phyloP scores from a whole-genome alignment of 2,888 invertebrate genomes.

The Dasysyrphus tricinctus region DNA sequence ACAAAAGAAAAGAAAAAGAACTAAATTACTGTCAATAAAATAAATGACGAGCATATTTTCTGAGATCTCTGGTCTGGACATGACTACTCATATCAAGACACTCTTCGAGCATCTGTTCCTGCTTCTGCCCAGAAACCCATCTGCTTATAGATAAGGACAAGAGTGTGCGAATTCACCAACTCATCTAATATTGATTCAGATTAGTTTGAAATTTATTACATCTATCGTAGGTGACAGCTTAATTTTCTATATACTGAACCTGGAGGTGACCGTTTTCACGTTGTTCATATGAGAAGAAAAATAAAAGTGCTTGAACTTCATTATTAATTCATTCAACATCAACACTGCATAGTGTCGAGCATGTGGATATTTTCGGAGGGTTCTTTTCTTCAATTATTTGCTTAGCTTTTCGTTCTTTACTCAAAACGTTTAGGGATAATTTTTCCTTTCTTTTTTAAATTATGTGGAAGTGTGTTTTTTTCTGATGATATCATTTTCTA shows the following conservation, averaged over 20 bases:
- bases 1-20: not conserved
- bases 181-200: conserved; percentile 42
- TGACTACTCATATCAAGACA: conserved; percentile 24
- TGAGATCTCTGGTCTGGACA: conserved; percentile 41
- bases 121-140: not conserved
- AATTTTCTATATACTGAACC: not conserved
- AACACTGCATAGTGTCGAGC: not conserved
- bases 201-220: conserved; percentile 36
- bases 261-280: not conserved
- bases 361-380: not conserved
- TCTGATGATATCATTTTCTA: not conserved
- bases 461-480: not conserved
- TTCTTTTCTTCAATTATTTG: not conserved
- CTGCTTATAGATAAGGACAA: not conserved
- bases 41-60: conserved; percentile 52
- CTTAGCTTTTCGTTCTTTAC: not conserved
- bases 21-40: conserved; percentile 47
- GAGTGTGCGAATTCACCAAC: not conserved
- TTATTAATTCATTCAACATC: conserved; percentile 21
- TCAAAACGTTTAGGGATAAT: not conserved
- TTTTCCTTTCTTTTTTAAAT: not conserved
- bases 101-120: not conserved
- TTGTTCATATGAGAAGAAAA: not conserved
- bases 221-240: conserved; percentile 5
- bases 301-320: not conserved